Evolutionary conservation across 2,797 vertebrate species (phyloP).

Genomic region (Salarias fasciatus): DNA sequence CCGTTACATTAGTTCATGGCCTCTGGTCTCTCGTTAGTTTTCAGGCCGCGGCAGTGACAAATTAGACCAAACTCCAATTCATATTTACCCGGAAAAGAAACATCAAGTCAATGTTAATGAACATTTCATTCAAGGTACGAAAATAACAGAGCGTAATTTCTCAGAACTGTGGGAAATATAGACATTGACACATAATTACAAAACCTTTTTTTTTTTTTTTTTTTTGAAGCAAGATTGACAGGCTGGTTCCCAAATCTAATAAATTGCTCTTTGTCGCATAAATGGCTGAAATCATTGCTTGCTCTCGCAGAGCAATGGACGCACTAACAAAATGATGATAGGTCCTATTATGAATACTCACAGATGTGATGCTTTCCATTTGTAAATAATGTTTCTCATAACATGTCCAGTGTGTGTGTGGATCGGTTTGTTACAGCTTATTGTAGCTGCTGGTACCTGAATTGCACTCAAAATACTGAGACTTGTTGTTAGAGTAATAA

Average conservation of each 20-base stretch:
- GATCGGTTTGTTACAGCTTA: no score
- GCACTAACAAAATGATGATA: background rate
- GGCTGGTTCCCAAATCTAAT: constrained; percentile 12
- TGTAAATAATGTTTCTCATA: background rate
- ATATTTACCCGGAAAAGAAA: constrained; percentile 29
- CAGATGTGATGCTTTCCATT: background rate
- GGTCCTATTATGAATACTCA: background rate
- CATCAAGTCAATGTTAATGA: constrained; percentile 19
- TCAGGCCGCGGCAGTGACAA: constrained; percentile 34
- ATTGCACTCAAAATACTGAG: no score
- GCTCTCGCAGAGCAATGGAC: background rate
- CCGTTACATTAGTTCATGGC: constrained; percentile 56
- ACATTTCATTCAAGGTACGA: constrained; percentile 8
- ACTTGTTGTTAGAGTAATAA: no score
- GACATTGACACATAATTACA: background rate
- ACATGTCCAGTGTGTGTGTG: background rate
- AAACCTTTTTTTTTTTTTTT: constrained; percentile 16
- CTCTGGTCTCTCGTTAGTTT: constrained; percentile 58
- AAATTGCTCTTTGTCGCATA: constrained; percentile 7
- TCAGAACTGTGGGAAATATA: background rate
- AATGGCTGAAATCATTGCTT: constrained; percentile 1
- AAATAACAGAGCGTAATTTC: background rate
- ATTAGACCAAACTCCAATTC: constrained; percentile 28
- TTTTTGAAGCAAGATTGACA: constrained; percentile 10
- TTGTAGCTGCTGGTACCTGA: no score